Evolutionary conservation across 2,888 invertebrate species (phyloP).

Genomic region (Lepidocyrtinus sp.): DNA sequence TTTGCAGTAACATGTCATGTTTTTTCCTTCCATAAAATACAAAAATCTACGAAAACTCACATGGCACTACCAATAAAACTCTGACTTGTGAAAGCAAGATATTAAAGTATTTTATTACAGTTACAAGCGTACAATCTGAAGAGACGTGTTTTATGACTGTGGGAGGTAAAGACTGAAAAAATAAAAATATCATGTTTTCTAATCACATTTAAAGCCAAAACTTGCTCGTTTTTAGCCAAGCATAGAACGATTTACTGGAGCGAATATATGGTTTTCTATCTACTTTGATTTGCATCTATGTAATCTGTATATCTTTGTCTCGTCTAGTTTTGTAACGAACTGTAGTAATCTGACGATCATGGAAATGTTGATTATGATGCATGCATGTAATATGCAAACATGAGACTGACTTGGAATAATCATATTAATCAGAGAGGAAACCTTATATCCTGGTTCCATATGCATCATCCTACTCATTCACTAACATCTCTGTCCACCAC

Average conservation of each 20-base stretch:
- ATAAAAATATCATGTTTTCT: slow-evolving; percentile 18
- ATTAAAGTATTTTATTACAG: slow-evolving; percentile 33
- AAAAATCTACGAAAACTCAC: slow-evolving; percentile 25
- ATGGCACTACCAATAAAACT: slow-evolving; percentile 24
- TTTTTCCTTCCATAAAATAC: slow-evolving; percentile 3
- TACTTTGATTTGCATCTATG: not conserved
- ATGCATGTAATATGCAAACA: too few relatives aligned
- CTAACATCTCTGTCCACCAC: not conserved
- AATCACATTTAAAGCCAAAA: slow-evolving; percentile 22
- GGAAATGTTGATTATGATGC: slow-evolving; percentile 21
- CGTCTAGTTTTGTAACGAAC: too few relatives aligned
- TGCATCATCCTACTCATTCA: slow-evolving; percentile 8
- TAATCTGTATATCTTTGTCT: too few relatives aligned
- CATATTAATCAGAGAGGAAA: slow-evolving; percentile 51
- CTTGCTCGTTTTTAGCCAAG: not conserved
- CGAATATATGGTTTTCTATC: not conserved
- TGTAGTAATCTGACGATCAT: not conserved
- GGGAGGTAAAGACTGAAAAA: slow-evolving; percentile 43
- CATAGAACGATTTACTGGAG: too few relatives aligned
- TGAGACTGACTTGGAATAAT: slow-evolving; percentile 44
- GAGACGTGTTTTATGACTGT: slow-evolving; percentile 25
- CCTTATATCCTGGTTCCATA: slow-evolving; percentile 49
- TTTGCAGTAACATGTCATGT: slow-evolving; percentile 18
- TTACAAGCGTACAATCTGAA: slow-evolving; percentile 5
- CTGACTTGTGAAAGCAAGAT: slow-evolving; percentile 19